phyloP scores from a whole-genome alignment of 2,888 invertebrate species.

The Limnephilus lunatus region DNA sequence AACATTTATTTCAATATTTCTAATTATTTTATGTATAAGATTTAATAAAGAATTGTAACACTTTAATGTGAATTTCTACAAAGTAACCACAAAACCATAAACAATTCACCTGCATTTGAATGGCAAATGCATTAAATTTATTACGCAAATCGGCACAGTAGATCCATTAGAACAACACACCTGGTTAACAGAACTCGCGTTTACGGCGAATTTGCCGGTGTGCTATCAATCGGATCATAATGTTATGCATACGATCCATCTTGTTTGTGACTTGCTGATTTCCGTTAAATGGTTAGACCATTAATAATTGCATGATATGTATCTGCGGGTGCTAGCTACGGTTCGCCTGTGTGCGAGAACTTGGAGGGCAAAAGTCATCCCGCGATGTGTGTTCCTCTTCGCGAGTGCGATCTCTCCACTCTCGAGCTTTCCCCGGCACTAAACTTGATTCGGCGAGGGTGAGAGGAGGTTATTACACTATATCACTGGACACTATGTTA shows the following conservation, averaged over 20 bases:
- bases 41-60: neutral
- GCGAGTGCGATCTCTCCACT: neutral
- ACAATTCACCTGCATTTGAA: neutral
- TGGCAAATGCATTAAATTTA: neutral
- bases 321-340: neutral
- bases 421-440: conserved; percentile 23
- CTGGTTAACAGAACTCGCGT: neutral
- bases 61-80: neutral
- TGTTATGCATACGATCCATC: neutral
- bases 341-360: conserved; percentile 23
- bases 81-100: neutral
- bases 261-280: neutral
- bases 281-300: conserved; percentile 2
- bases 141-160: neutral
- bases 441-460: neutral
- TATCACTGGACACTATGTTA: no score
- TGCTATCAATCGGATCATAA: neutral
- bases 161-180: neutral
- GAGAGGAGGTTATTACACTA: neutral
- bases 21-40: no score
- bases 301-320: conserved; percentile 6
- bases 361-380: conserved; percentile 32
- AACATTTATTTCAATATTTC: no score
- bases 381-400: conserved; percentile 8
- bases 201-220: neutral